phyloP scores from a whole-genome alignment of 2,888 invertebrate species.

The Lithophane socia region DNA sequence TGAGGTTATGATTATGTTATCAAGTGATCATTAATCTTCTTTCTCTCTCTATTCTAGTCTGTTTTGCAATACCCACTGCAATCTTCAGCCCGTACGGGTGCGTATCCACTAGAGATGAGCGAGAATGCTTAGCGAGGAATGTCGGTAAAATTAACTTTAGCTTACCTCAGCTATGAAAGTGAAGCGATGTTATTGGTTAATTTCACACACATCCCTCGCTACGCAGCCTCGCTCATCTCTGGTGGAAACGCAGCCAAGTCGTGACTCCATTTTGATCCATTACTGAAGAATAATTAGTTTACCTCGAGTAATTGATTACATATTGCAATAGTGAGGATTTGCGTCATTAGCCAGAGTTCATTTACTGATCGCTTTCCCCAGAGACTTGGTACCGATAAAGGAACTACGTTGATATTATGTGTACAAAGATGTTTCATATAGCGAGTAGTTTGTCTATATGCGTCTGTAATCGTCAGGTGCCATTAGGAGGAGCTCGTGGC shows the following conservation, averaged over 20 bases:
- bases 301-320: conserved; percentile 18
- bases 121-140: too few relatives aligned
- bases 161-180: too few relatives aligned
- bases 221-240: too few relatives aligned
- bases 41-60: neutral
- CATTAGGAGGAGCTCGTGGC: too few relatives aligned
- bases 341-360: conserved; percentile 26
- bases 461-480: neutral
- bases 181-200: too few relatives aligned
- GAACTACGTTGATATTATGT: neutral
- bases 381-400: conserved; percentile 9
- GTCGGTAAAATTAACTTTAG: too few relatives aligned
- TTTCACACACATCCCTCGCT: too few relatives aligned
- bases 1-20: too few relatives aligned
- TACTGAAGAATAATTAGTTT: conserved; percentile 4
- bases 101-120: too few relatives aligned
- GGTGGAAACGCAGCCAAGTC: neutral
- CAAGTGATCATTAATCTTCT: neutral
- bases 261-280: neutral
- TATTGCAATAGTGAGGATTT: conserved; percentile 5
- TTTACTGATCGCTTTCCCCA: conserved; percentile 34
- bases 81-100: neutral
- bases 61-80: neutral
- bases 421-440: too few relatives aligned
- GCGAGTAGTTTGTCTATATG: too few relatives aligned